Evolutionary conservation across 2,113 vertebrate genomes (phyloP).

Genomic region (Lepisosteus osseus): DNA sequence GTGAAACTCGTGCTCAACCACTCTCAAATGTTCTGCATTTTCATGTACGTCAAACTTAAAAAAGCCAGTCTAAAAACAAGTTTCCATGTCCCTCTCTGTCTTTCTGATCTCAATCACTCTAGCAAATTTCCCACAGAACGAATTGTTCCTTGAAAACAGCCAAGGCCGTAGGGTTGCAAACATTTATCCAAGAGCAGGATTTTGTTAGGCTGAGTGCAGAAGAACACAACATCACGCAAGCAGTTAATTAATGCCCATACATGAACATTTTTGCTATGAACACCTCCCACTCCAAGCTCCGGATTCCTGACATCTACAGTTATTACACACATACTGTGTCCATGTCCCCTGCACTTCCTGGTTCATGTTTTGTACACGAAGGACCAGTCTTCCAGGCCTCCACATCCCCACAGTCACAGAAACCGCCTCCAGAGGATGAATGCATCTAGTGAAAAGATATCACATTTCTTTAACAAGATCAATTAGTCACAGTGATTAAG

Average conservation of each 20-base stretch:
- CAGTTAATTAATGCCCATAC: conserved; percentile 45
- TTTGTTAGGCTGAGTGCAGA: conserved; percentile 13
- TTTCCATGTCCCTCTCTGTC: background rate
- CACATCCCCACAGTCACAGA: conserved; percentile 94
- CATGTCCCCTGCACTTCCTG: conserved; percentile 66
- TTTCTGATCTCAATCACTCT: conserved; percentile 22
- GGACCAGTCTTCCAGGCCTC: conserved; percentile 97
- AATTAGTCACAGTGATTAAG: too few species aligned
- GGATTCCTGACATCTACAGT: conserved; percentile 40
- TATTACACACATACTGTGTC: conserved; percentile 76
- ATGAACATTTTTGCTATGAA: background rate
- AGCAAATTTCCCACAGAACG: conserved; percentile 36
- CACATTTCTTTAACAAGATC: too few species aligned
- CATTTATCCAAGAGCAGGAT: conserved; percentile 2
- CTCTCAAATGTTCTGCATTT: too few species aligned
- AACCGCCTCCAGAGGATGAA: conserved; percentile 89
- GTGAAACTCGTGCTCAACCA: too few species aligned
- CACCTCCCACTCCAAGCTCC: conserved; percentile 1
- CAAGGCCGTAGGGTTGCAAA: background rate
- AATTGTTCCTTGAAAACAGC: conserved; percentile 3
- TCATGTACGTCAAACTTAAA: too few species aligned
- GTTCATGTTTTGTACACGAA: conserved; percentile 83
- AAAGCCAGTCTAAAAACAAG: too few species aligned
- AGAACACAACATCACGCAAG: conserved; percentile 29
- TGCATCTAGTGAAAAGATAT: conserved; percentile 77